A percentile compares a stretch with the other conserved stretches of the same genome.
Conservation (phyloP, 2,888 invertebrate species). For the Drosophila meridiana region DNA sequence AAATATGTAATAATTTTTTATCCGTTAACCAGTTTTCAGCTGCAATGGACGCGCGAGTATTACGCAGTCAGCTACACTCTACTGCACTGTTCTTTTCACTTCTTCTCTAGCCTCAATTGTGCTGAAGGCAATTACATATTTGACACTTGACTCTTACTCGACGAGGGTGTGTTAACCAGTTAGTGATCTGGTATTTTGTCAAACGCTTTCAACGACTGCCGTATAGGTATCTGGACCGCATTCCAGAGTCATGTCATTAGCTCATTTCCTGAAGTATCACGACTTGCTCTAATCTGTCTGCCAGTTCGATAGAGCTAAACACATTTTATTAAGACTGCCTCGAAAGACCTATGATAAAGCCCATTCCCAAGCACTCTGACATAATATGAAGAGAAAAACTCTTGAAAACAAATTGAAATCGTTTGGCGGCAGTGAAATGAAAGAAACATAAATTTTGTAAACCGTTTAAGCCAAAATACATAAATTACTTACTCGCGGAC, state of each 20-base stretch:
- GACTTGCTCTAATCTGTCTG: slow-evolving; percentile 3
- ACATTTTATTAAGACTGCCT: neutral
- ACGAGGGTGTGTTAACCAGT: slow-evolving; percentile 50
- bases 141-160: slow-evolving; percentile 47
- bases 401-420: slow-evolving; percentile 46
- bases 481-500: slow-evolving; percentile 29
- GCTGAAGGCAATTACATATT: slow-evolving; percentile 45
- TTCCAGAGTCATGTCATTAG: slow-evolving; percentile 37
- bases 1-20: neutral
- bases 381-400: slow-evolving; percentile 40
- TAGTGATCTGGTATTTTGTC: slow-evolving; percentile 44
- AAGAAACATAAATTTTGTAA: slow-evolving; percentile 71
- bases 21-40: neutral
- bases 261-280: slow-evolving; percentile 37
- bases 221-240: slow-evolving; percentile 38
- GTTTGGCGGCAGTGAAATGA: slow-evolving; percentile 45
- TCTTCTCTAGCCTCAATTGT: slow-evolving; percentile 53
- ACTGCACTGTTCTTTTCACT: neutral
- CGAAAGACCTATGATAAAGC: neutral
- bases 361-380: slow-evolving; percentile 22
- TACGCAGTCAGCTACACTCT: neutral
- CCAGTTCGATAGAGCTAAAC: slow-evolving; percentile 3
- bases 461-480: slow-evolving; percentile 49
- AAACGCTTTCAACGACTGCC: slow-evolving; percentile 43
- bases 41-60: neutral